Conservation (phyloP, 2,113 vertebrate species). For the Eolophus roseicapilla region DNA sequence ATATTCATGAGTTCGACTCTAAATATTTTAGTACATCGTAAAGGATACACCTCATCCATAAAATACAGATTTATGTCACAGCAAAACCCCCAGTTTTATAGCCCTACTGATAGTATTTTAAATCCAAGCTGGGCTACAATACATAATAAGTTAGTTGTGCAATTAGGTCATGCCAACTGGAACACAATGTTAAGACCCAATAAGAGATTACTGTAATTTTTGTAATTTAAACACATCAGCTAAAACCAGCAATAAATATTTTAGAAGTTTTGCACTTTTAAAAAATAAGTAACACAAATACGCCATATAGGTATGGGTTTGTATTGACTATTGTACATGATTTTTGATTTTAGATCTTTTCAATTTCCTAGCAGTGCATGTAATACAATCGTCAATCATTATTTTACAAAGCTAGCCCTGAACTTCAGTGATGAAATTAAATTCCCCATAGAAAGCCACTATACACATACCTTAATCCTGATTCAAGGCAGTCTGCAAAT, state of each 20-base stretch:
- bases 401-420: background rate
- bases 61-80: conserved; percentile 47
- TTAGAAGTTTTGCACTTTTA: background rate
- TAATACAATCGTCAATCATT: background rate
- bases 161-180: background rate
- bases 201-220: background rate
- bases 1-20: conserved; percentile 28
- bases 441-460: background rate
- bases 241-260: conserved; percentile 8
- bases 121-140: background rate
- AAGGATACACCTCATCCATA: conserved; percentile 33
- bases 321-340: background rate
- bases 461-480: background rate
- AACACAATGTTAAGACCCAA: background rate
- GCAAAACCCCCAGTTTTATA: background rate
- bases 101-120: background rate
- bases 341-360: background rate
- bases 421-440: background rate
- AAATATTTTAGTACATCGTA: conserved; percentile 56
- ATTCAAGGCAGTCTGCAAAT: conserved; percentile 2
- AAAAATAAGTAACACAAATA: background rate
- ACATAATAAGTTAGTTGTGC: conserved; percentile 5
- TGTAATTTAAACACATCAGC: conserved; percentile 16
- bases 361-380: background rate
- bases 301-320: background rate